Conservation (phyloP, 2,888 invertebrate species). For the Timema cristinae region DNA sequence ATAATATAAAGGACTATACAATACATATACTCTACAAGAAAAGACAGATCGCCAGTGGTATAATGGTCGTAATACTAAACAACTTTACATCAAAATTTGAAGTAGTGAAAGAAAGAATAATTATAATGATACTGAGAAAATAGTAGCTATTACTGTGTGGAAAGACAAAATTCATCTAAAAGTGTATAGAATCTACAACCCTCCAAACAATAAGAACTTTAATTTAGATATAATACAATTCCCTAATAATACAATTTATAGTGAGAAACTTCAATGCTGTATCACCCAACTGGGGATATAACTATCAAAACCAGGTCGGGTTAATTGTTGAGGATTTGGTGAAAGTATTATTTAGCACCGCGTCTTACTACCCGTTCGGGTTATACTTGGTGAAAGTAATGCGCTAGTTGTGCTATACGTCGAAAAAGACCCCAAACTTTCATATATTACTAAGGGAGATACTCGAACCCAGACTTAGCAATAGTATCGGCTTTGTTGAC, state of each 20-base stretch:
- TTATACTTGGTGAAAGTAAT: too few relatives aligned
- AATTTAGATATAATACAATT: neutral
- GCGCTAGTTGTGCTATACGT: neutral
- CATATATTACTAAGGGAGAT: neutral
- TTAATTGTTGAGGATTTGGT: neutral
- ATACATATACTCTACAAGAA: neutral
- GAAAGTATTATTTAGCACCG: too few relatives aligned
- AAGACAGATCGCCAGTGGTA: neutral
- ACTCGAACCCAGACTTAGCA: neutral
- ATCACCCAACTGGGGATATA: conserved; percentile 6
- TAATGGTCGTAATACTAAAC: neutral
- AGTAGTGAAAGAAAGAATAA: conserved; percentile 3
- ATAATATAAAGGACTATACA: neutral
- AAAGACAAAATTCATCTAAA: neutral
- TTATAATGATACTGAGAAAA: neutral
- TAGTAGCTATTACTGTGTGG: conserved; percentile 1
- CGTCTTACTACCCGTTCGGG: too few relatives aligned
- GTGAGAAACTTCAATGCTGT: conserved; percentile 8
- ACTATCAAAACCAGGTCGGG: neutral
- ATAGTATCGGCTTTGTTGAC: neutral
- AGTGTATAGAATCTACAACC: conserved; percentile 9
- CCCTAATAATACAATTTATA: neutral
- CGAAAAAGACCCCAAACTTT: neutral
- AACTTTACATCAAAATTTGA: neutral
- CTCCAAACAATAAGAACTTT: conserved; percentile 9